These are phyloP conservation scores for Diphyllodes magnificus DNA, from an alignment of 2,113 vertebrate genomes.

Conservation along the genomic window DNA sequence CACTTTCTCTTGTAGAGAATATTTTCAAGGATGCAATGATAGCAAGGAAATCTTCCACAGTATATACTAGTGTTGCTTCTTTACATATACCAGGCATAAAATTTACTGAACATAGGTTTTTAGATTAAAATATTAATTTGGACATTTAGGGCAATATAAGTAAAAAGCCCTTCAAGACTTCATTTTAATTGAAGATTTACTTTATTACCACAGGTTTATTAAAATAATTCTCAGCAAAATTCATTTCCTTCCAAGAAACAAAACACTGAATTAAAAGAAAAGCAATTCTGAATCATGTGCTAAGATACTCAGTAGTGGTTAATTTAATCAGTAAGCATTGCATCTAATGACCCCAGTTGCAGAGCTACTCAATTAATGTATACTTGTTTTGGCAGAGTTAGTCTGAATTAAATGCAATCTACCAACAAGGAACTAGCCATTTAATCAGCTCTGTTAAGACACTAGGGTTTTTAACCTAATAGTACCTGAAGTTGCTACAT, in stretches of 20 bases:
- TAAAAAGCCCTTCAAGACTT: background rate
- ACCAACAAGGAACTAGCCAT: background rate
- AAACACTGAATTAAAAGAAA: background rate
- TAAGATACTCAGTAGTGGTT: background rate
- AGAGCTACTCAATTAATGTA: background rate
- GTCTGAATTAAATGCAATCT: background rate
- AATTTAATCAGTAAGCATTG: background rate
- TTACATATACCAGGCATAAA: background rate
- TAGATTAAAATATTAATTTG: background rate
- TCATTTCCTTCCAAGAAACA: background rate
- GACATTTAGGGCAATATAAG: background rate
- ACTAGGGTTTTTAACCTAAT: background rate
- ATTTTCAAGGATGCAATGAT: background rate
- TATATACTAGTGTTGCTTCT: background rate
- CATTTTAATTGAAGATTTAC: background rate
- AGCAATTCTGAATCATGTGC: background rate
- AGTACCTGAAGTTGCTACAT: background rate
- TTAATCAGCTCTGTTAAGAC: background rate
- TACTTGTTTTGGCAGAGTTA: background rate
- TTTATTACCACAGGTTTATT: background rate
- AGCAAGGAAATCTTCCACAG: background rate
- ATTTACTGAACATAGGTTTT: background rate
- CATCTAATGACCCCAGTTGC: background rate
- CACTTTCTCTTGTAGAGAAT: background rate
- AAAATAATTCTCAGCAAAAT: background rate